Evolutionary conservation across 1,140 invertebrate species (phyloP).

Genomic region (Drusus annulatus): DNA sequence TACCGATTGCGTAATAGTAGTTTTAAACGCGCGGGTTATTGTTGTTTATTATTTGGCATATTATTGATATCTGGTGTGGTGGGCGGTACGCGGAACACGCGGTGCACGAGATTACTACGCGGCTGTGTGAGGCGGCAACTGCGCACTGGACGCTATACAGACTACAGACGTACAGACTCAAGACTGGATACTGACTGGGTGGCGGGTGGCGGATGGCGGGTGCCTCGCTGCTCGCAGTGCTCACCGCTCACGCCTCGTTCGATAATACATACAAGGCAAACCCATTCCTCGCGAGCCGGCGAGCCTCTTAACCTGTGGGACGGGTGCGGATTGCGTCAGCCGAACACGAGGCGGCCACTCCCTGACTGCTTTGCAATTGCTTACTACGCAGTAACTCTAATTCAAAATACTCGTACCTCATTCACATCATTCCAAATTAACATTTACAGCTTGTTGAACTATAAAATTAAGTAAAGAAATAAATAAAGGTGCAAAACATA

Average conservation of each 20-base stretch:
- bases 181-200: background rate
- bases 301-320: background rate
- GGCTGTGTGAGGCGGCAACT: constrained; percentile 43
- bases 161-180: no score
- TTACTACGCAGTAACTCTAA: no score
- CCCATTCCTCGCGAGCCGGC: background rate
- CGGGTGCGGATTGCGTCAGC: constrained; percentile 10
- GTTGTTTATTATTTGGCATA: constrained; percentile 24
- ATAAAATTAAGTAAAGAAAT: no score
- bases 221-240: no score
- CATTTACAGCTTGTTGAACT: no score
- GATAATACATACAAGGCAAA: background rate
- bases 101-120: background rate
- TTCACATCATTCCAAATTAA: no score
- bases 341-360: background rate
- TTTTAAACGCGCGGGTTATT: constrained; percentile 31
- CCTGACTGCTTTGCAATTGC: background rate
- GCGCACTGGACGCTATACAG: constrained; percentile 30
- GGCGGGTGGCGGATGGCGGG: no score
- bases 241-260: background rate
- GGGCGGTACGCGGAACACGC: background rate
- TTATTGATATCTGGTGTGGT: no score
- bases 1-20: constrained; percentile 28
- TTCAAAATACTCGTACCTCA: no score
- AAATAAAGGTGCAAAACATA: no score